These are phyloP conservation scores for Carassius carassius DNA, from an alignment of 2,113 vertebrate species.

Conservation along the genomic window DNA sequence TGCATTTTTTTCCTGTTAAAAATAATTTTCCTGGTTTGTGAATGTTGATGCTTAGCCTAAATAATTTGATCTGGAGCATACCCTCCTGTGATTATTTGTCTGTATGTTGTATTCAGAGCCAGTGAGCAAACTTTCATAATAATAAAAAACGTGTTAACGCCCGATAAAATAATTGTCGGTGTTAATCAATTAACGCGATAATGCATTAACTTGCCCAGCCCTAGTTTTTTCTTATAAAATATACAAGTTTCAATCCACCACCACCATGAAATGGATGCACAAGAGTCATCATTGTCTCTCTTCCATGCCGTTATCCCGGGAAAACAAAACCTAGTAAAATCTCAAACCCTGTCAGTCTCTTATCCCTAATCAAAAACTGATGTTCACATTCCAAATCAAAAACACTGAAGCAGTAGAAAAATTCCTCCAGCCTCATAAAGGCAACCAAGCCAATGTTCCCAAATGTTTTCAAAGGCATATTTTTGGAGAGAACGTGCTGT, in stretches of 20 bases:
- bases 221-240: too few relatives aligned
- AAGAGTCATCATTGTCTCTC: neutral
- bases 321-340: conserved; percentile 20
- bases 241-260: neutral
- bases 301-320: neutral
- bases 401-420: conserved; percentile 17
- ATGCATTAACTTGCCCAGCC: too few relatives aligned
- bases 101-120: too few relatives aligned
- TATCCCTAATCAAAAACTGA: conserved; percentile 35
- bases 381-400: conserved; percentile 20
- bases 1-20: too few relatives aligned
- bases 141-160: too few relatives aligned
- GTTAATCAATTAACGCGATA: too few relatives aligned
- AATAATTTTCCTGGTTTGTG: too few relatives aligned
- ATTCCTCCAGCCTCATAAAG: conserved; percentile 6
- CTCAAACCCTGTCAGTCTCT: neutral
- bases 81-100: too few relatives aligned
- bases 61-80: too few relatives aligned
- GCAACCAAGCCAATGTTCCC: conserved; percentile 11
- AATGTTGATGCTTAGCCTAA: too few relatives aligned
- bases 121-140: too few relatives aligned
- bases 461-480: conserved; percentile 16
- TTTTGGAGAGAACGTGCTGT: conserved; percentile 9
- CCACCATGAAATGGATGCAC: neutral
- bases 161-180: too few relatives aligned